These are phyloP conservation scores for Dipodomys stephensi DNA, from an alignment of 2,113 vertebrate genomes.

Conservation along the genomic window DNA sequence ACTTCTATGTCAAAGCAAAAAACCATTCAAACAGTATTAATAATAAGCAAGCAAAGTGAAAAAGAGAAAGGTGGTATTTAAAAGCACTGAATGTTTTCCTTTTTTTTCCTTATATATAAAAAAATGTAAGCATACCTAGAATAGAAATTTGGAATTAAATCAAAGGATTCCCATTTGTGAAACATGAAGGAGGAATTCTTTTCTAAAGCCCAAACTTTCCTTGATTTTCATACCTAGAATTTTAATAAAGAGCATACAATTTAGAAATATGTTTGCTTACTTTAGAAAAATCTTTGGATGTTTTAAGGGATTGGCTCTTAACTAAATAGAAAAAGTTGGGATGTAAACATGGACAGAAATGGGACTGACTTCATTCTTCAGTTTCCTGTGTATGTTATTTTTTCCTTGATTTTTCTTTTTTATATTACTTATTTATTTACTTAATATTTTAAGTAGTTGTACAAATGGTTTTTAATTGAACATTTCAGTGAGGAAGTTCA, in stretches of 20 bases:
- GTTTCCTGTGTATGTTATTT: slow-evolving; percentile 24
- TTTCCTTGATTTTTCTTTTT: too few relatives aligned
- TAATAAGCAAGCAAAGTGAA: slow-evolving; percentile 55
- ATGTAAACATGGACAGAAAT: background rate
- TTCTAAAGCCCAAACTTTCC: slow-evolving; percentile 14
- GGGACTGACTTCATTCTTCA: slow-evolving; percentile 28
- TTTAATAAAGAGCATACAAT: slow-evolving; percentile 48
- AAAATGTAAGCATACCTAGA: slow-evolving; percentile 43
- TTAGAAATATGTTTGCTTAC: slow-evolving; percentile 51
- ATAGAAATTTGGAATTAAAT: slow-evolving; percentile 57
- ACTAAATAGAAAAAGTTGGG: slow-evolving; percentile 16
- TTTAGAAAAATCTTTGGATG: slow-evolving; percentile 15
- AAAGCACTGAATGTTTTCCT: slow-evolving; percentile 28
- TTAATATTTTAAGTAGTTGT: too few relatives aligned
- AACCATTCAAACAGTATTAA: slow-evolving; percentile 66
- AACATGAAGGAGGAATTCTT: background rate
- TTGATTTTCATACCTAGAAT: slow-evolving; percentile 36
- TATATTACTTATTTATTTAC: too few relatives aligned
- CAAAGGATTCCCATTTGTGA: slow-evolving; percentile 55
- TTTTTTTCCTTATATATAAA: slow-evolving; percentile 43
- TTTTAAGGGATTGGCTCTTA: background rate
- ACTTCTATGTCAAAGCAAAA: slow-evolving; percentile 69
- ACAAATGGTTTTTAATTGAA: too few relatives aligned
- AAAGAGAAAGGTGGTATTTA: slow-evolving; percentile 54
- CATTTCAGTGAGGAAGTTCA: too few relatives aligned